phyloP scores from a whole-genome alignment of 2,113 vertebrate species.

The Erinaceus europaeus region DNA sequence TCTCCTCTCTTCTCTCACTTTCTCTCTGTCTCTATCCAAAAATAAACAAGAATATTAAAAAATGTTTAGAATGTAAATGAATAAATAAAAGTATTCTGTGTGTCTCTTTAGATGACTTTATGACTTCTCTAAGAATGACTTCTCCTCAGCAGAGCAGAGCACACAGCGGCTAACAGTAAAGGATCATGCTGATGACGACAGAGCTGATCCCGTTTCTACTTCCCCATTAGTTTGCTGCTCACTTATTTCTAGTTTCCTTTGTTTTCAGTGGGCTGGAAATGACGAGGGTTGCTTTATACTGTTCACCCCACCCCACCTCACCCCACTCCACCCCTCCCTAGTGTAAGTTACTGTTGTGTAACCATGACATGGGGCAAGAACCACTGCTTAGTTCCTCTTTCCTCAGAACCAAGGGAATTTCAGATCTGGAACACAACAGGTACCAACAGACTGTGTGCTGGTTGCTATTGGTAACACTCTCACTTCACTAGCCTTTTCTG shows the following conservation, averaged over 20 bases:
- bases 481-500: neutral
- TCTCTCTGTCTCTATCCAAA: neutral
- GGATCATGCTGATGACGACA: neutral
- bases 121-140: neutral
- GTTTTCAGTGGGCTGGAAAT: neutral
- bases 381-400: neutral
- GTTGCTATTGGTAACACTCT: neutral
- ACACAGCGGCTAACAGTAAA: neutral
- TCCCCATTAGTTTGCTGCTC: neutral
- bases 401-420: neutral
- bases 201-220: neutral
- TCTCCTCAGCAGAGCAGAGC: neutral
- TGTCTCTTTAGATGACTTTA: no score
- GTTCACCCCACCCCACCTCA: neutral
- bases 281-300: no score
- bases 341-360: no score
- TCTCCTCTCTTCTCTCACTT: neutral
- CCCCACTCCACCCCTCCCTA: no score
- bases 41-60: no score
- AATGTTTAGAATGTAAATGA: no score
- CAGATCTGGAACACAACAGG: neutral
- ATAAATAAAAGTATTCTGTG: no score
- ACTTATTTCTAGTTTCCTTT: slow-evolving; percentile 12
- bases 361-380: neutral
- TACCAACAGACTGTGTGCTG: neutral